Evolutionary conservation across 2,797 vertebrate species (phyloP).

Genomic region (Micromesistius poutassou): DNA sequence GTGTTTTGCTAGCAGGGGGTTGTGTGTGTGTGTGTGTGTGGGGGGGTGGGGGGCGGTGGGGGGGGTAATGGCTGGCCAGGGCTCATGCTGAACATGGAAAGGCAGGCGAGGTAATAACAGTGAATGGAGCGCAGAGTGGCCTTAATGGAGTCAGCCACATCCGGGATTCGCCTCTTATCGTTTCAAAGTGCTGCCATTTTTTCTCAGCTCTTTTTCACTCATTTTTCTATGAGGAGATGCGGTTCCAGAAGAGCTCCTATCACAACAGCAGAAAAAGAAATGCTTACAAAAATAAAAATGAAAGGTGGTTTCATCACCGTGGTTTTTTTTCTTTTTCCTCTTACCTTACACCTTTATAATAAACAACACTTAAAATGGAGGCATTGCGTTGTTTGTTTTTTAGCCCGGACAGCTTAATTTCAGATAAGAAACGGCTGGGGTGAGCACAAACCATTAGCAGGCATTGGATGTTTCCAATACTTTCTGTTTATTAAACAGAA

Average conservation of each 20-base stretch:
- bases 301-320: background rate
- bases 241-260: background rate
- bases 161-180: slow-evolving; percentile 30
- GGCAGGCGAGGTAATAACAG: slow-evolving; percentile 29
- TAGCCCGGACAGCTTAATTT: background rate
- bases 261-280: background rate
- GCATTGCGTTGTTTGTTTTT: background rate
- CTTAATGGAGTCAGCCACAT: slow-evolving; percentile 23
- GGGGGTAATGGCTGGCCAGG: slow-evolving; percentile 34
- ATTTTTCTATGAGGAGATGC: slow-evolving; percentile 22
- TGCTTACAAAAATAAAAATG: background rate
- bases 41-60: slow-evolving; percentile 21
- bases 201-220: slow-evolving; percentile 5
- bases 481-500: background rate
- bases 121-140: slow-evolving; percentile 24
- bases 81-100: slow-evolving; percentile 41
- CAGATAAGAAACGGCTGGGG: background rate
- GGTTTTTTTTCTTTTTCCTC: background rate
- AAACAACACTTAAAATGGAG: background rate
- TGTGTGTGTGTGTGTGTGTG: slow-evolving; percentile 12
- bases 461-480: background rate
- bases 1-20: background rate
- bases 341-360: background rate
- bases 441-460: background rate
- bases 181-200: slow-evolving; percentile 26